Evolutionary conservation across 2,797 vertebrate genomes (phyloP).

Genomic region (Danio kyathit): DNA sequence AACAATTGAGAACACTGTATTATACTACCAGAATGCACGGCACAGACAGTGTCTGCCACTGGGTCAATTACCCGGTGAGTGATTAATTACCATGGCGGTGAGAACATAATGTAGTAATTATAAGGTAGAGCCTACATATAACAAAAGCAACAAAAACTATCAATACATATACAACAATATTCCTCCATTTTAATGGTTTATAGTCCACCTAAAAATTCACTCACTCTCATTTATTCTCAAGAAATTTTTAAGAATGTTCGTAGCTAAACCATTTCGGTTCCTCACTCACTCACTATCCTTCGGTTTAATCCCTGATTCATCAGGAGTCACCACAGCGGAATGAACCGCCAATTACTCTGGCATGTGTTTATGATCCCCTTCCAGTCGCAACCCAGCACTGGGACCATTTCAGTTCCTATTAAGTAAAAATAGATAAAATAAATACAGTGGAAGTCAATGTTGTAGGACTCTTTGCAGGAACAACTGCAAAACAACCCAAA

Average conservation of each 20-base stretch:
- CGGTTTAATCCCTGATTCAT: no score
- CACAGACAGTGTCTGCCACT: slow-evolving; percentile 53
- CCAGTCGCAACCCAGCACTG: no score
- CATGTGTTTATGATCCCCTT: no score
- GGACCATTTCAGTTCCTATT: no score
- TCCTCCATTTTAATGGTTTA: neutral
- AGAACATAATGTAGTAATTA: slow-evolving; percentile 62
- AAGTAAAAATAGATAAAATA: no score
- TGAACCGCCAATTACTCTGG: no score
- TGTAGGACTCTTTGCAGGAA: no score
- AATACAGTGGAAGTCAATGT: no score
- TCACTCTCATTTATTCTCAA: neutral
- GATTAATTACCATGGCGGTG: slow-evolving; percentile 68
- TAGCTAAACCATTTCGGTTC: neutral
- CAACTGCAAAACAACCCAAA: no score
- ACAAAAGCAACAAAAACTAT: slow-evolving; percentile 19
- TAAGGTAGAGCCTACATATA: slow-evolving; percentile 42
- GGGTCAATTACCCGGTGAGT: slow-evolving; percentile 63
- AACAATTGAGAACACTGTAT: neutral
- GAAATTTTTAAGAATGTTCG: neutral
- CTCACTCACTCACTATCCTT: no score
- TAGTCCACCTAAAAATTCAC: neutral
- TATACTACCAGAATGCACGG: slow-evolving; percentile 47
- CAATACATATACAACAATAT: neutral
- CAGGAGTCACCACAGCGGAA: no score